Percentiles rank a stretch among this genome's conserved stretches.
Conservation (phyloP, 2,797 vertebrate species). For the Enteromius argenteus region DNA sequence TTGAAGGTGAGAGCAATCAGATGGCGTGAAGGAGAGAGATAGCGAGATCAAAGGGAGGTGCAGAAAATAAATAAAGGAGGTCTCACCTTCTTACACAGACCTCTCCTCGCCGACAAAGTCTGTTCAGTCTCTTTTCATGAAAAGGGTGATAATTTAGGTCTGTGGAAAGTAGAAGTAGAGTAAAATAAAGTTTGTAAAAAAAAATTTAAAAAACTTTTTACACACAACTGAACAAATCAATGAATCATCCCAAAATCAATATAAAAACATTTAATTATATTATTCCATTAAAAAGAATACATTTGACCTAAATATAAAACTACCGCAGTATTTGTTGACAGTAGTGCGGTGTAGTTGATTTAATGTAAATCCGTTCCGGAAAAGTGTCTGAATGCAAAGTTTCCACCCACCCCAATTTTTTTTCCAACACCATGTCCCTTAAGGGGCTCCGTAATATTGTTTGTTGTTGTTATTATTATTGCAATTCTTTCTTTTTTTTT, state of each 20-base stretch:
- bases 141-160: not conserved
- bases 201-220: not conserved
- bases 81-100: slow-evolving; percentile 8
- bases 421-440: too few relatives aligned
- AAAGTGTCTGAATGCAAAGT: not conserved
- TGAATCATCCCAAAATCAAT: not conserved
- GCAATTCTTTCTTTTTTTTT: not conserved
- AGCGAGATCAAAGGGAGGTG: slow-evolving; percentile 54
- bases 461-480: not conserved
- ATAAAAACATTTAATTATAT: not conserved
- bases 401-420: too few relatives aligned
- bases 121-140: slow-evolving; percentile 56
- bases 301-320: not conserved
- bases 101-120: not conserved
- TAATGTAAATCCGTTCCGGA: not conserved
- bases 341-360: not conserved
- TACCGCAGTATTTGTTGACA: not conserved
- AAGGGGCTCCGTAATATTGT: too few relatives aligned
- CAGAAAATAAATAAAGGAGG: slow-evolving; percentile 34
- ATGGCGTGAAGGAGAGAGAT: slow-evolving; percentile 46
- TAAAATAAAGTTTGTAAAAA: not conserved
- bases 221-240: not conserved
- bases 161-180: not conserved
- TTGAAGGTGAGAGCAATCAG: slow-evolving; percentile 46
- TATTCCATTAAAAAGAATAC: not conserved